Percentiles rank a stretch among this genome's conserved stretches.
Conservation (phyloP, 2,888 invertebrate genomes). For the Hyles lineata region DNA sequence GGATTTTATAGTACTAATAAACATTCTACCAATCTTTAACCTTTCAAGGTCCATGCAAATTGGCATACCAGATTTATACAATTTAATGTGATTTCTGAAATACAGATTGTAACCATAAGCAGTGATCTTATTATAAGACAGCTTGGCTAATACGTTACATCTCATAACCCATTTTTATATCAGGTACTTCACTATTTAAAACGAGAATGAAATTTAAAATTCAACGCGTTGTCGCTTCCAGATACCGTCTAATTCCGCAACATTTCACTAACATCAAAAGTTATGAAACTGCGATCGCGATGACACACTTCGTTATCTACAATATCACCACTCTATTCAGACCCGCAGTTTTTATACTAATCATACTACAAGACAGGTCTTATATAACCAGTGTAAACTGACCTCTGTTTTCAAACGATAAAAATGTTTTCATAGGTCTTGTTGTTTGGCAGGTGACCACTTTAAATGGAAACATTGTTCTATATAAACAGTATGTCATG, state of each 20-base stretch:
- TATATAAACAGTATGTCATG: background rate
- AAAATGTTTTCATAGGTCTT: background rate
- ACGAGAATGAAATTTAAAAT: background rate
- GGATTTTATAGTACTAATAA: too few relatives aligned
- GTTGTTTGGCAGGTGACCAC: background rate
- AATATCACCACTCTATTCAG: background rate
- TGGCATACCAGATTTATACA: too few relatives aligned
- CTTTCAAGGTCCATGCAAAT: too few relatives aligned
- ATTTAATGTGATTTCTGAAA: too few relatives aligned
- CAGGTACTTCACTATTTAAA: background rate
- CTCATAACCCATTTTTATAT: background rate
- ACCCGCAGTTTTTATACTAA: background rate
- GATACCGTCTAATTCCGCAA: background rate
- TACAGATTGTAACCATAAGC: too few relatives aligned
- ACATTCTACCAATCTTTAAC: too few relatives aligned
- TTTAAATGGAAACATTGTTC: background rate
- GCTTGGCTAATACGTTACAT: background rate
- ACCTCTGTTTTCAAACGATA: background rate
- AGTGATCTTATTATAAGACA: background rate
- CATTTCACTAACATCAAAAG: constrained; percentile 4
- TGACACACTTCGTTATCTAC: constrained; percentile 14
- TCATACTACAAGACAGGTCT: background rate
- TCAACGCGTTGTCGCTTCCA: constrained; percentile 5
- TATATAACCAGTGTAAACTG: background rate
- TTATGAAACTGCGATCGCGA: constrained; percentile 8